phyloP scores from a whole-genome alignment of 2,888 invertebrate genomes.

The Hydropsyche betteni region DNA sequence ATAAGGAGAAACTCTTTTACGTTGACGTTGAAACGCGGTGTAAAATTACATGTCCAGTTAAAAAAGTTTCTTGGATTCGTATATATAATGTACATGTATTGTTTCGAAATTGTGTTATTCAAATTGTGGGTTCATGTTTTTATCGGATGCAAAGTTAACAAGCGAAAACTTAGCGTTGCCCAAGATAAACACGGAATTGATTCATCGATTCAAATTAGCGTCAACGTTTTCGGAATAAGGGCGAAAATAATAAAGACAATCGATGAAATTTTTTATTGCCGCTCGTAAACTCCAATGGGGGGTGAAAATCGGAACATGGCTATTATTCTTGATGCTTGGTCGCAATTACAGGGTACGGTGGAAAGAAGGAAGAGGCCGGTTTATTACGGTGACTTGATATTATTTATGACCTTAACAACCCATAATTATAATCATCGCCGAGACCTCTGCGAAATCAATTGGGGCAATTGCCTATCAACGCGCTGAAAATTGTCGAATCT shows the following conservation, averaged over 20 bases:
- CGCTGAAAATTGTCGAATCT: constrained; percentile 17
- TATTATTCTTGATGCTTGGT: constrained; percentile 33
- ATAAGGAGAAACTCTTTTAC: neutral
- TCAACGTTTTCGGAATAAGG: neutral
- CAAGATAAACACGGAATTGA: constrained; percentile 7
- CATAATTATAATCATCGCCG: constrained; percentile 34
- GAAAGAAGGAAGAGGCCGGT: constrained; percentile 33
- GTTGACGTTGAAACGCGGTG: neutral
- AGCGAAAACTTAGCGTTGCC: neutral
- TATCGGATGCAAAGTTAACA: too few relatives aligned
- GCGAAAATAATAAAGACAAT: constrained; percentile 30
- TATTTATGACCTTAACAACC: constrained; percentile 38
- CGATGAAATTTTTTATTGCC: constrained; percentile 33
- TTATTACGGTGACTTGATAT: constrained; percentile 23
- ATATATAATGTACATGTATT: too few relatives aligned
- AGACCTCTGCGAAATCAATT: constrained; percentile 30
- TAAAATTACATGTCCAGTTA: too few relatives aligned
- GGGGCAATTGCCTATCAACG: constrained; percentile 33
- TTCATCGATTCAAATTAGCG: constrained; percentile 16
- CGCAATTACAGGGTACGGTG: constrained; percentile 19
- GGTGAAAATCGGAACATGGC: constrained; percentile 37
- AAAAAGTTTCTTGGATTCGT: too few relatives aligned
- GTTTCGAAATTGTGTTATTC: too few relatives aligned
- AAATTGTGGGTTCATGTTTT: too few relatives aligned
- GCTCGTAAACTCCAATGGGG: constrained; percentile 31